Evolutionary conservation across 2,797 vertebrate species (phyloP), one percentile per base, ranked within the genome.

Genomic region (Epinephelus awoara): DNA sequence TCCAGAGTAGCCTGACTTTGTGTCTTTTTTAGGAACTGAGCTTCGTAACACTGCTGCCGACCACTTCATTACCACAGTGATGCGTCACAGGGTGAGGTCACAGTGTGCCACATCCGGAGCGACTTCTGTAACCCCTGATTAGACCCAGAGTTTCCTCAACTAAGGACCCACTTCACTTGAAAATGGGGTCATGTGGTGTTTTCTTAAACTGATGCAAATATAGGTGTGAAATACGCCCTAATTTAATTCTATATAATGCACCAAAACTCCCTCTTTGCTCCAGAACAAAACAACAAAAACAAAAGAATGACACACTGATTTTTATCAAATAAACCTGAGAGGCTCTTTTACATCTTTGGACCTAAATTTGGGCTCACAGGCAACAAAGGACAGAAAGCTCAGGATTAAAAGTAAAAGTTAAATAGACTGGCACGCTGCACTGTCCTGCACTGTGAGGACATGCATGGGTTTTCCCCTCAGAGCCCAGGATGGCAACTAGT

Each of bases 401-500:
- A 19, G 3, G 21, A 59, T 54, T 19, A 51, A 38, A 58, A 56
- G 11, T 54, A 19, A 55, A 57, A 57, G 21, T 61, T 3, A 47
- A 68, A 69, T 5, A 14, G 50, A 14, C 17, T 17, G 62, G 17
- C 14, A 42, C n/a, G 8, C 50, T 14, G 58, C 38, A 8, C 11
- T 6, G 21, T 63, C 62, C 18, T 6, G 57, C 10, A 0, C 29
- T 29, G 42, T 65, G 18, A 29, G 1, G 57, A 77, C 71, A 59
- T 29, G 12, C 47, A 34, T n/a, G 77, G 74, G 72, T 67, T 75
- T 84, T 47, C 80, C 90, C 80, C 70, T 5, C 56, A 59, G 67
- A 87, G 64, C 50, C 44, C 67, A 59, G 82, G 74, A 79, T 80
- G 85, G 82, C 81, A 90, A 85, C 85, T 65, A 38, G 73, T 75